Conservation (phyloP, 2,888 invertebrate species). For the Holacanthella duospinosa region DNA sequence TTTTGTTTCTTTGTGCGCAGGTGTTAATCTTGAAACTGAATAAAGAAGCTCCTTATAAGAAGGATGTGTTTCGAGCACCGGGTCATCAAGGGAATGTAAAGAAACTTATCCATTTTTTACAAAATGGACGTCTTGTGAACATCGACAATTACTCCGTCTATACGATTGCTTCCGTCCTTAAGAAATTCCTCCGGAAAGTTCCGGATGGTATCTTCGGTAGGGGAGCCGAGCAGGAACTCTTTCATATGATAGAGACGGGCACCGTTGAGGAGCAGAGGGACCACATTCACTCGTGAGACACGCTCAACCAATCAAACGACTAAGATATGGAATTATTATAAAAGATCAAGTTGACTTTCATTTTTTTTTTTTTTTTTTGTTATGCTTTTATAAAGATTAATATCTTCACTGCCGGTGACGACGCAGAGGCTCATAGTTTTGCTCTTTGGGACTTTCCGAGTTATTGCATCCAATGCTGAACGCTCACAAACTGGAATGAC, state of each 20-base stretch:
- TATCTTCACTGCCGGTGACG: constrained; percentile 73
- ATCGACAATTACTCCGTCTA: constrained; percentile 93
- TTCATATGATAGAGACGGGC: constrained; percentile 63
- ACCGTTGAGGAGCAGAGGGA: constrained; percentile 60
- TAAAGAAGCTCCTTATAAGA: constrained; percentile 84
- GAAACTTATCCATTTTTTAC: constrained; percentile 79
- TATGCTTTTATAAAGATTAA: constrained; percentile 63
- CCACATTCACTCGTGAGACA: constrained; percentile 60
- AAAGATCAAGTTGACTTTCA: not conserved
- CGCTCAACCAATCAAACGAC: not conserved
- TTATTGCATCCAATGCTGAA: constrained; percentile 83
- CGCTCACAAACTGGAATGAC: constrained; percentile 86
- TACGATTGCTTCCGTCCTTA: constrained; percentile 94
- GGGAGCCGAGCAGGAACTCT: constrained; percentile 78
- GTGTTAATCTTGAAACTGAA: constrained; percentile 84
- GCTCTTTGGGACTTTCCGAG: constrained; percentile 92
- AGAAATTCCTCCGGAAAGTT: constrained; percentile 92
- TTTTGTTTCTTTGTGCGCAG: too few species aligned
- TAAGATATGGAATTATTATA: not conserved
- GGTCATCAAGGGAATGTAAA: constrained; percentile 92
- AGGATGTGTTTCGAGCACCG: constrained; percentile 89
- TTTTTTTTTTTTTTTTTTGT: constrained; percentile 9
- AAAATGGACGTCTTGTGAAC: constrained; percentile 78
- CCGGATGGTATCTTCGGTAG: constrained; percentile 93
- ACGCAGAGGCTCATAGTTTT: constrained; percentile 88